Evolutionary conservation across 2,797 vertebrate genomes (phyloP).

Genomic region (Schizothorax lantsangensis): DNA sequence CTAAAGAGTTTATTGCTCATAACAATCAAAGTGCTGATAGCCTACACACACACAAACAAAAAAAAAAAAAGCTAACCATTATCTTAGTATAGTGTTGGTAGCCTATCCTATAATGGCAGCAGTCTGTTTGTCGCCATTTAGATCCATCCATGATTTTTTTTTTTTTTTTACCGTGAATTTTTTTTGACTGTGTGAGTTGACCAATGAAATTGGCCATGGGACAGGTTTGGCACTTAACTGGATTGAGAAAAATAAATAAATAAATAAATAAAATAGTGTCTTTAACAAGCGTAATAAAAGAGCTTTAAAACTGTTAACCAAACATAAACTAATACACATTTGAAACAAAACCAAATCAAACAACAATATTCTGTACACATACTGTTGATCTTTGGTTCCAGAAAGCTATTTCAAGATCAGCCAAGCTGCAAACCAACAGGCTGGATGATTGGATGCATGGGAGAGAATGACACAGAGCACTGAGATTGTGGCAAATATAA

Average conservation of each 20-base stretch:
- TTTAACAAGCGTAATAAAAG: background rate
- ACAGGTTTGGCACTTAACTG: background rate
- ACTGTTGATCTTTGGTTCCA: constrained; percentile 12
- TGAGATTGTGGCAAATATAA: constrained; percentile 16
- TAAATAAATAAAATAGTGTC: too few species aligned
- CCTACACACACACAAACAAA: background rate
- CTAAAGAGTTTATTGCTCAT: background rate
- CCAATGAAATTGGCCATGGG: background rate
- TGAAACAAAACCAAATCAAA: constrained; percentile 16
- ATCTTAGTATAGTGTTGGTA: too few species aligned
- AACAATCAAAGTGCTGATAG: background rate
- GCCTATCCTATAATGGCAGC: too few species aligned
- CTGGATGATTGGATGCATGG: background rate
- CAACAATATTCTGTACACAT: background rate
- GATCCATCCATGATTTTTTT: too few species aligned
- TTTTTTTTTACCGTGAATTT: background rate
- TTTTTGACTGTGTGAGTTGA: background rate
- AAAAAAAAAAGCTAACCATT: too few species aligned
- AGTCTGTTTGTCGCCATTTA: too few species aligned
- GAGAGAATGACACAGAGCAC: background rate
- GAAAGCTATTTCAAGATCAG: constrained; percentile 10
- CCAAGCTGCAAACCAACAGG: background rate
- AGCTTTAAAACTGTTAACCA: background rate
- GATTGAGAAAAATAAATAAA: background rate
- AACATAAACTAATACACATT: background rate